A percentile compares a stretch with the other conserved stretches of the same genome.
These are phyloP conservation scores for Physeter macrocephalus DNA, from an alignment of 2,113 vertebrate species.

Conservation along the genomic window DNA sequence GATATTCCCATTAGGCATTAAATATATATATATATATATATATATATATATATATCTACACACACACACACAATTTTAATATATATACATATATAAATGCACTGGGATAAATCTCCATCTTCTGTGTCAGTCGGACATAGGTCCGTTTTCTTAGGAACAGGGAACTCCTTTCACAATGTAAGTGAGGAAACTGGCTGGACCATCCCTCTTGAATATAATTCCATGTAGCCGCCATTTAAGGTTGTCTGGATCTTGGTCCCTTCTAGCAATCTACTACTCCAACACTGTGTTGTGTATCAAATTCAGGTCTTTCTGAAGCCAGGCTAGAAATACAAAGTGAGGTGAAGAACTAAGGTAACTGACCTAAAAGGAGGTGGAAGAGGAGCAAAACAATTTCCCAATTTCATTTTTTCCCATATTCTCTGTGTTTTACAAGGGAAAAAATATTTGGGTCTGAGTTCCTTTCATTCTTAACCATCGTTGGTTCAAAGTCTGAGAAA, in stretches of 20 bases:
- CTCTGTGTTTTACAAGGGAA: neutral
- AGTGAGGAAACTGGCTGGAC: neutral
- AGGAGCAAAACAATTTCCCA: neutral
- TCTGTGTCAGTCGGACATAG: neutral
- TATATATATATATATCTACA: neutral
- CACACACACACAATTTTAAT: neutral
- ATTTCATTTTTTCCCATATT: neutral
- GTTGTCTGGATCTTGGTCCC: neutral
- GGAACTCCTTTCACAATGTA: neutral
- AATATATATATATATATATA: neutral
- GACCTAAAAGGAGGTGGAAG: neutral
- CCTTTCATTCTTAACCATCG: neutral
- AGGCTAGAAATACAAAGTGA: neutral
- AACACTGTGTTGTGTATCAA: neutral
- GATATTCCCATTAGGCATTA: neutral
- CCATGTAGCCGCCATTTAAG: neutral
- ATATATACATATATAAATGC: neutral
- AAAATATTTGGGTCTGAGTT: neutral
- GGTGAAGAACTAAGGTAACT: neutral
- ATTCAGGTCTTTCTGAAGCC: neutral
- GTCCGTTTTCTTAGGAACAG: neutral
- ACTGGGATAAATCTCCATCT: neutral
- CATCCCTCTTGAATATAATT: neutral
- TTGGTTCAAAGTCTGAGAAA: neutral
- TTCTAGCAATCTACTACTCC: neutral